Percentiles rank a stretch among this genome's conserved stretches.
These are phyloP conservation scores for human (Homo sapiens) DNA, from an alignment of 2,113 vertebrate genomes.

Conservation along the genomic window DNA sequence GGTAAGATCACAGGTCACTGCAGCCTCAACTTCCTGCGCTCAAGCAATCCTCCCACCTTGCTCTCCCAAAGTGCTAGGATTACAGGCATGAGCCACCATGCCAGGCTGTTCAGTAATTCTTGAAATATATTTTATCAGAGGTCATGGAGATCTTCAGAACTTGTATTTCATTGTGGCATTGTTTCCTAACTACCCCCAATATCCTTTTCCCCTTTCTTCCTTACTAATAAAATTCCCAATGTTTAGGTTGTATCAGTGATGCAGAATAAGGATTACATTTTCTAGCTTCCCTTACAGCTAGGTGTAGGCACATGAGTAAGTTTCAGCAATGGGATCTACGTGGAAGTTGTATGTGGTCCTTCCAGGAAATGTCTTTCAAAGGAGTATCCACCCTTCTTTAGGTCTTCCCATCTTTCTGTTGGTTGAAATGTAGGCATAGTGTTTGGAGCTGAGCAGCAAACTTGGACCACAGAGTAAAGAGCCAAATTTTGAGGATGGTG, in stretches of 20 bases:
- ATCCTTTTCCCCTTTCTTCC: background rate
- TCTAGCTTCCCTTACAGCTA: background rate
- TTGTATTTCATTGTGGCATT: background rate
- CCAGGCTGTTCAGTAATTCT: background rate
- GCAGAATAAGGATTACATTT: background rate
- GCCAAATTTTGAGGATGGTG: background rate
- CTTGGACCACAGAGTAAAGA: background rate
- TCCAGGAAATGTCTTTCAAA: background rate
- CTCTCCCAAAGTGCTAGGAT: too few relatives aligned
- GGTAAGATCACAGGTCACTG: too few relatives aligned
- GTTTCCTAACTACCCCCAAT: background rate
- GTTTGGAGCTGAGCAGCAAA: background rate
- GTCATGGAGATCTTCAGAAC: background rate
- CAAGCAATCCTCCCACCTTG: too few relatives aligned
- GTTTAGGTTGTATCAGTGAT: background rate
- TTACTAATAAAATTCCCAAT: background rate
- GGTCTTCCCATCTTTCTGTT: background rate
- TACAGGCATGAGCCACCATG: too few relatives aligned
- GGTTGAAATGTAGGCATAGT: background rate
- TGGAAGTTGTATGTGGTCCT: background rate
- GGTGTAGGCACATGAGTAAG: background rate
- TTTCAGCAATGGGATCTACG: background rate
- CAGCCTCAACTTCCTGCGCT: too few relatives aligned
- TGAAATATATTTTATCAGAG: background rate
- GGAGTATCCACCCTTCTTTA: background rate